Evolutionary conservation across 1,140 invertebrate species (phyloP).

Genomic region (Metopolophium dirhodum): DNA sequence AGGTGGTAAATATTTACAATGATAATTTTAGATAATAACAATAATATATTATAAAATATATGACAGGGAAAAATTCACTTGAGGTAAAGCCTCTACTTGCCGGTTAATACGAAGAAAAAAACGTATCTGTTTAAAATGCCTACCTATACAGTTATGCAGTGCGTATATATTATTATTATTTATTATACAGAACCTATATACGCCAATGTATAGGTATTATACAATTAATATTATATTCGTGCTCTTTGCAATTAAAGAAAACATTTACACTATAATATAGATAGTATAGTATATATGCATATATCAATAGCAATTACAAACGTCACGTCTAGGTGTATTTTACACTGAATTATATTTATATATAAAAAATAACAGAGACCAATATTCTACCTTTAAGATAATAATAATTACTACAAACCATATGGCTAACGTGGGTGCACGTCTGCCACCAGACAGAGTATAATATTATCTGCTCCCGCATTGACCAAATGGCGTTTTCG

Average conservation of each 20-base stretch:
- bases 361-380: not conserved
- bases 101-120: not conserved
- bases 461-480: not conserved
- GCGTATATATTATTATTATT: not conserved
- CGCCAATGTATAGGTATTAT: too few relatives aligned
- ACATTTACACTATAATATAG: not conserved
- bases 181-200: too few relatives aligned
- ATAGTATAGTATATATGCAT: not conserved
- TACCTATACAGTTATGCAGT: not conserved
- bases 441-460: not conserved
- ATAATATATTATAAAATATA: too few relatives aligned
- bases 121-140: not conserved
- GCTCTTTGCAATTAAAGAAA: not conserved
- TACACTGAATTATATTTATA: not conserved
- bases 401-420: conserved; percentile 5
- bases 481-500: conserved; percentile 43
- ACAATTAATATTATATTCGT: not conserved
- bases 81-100: too few relatives aligned
- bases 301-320: not conserved
- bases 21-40: too few relatives aligned
- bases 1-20: not conserved
- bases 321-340: not conserved
- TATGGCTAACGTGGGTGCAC: not conserved
- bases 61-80: too few relatives aligned
- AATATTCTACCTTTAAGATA: not conserved